Percentiles rank a stretch among this genome's conserved stretches.
Evolutionary conservation across 2,113 vertebrate species (phyloP).

Genomic region (Regulus satrapa): DNA sequence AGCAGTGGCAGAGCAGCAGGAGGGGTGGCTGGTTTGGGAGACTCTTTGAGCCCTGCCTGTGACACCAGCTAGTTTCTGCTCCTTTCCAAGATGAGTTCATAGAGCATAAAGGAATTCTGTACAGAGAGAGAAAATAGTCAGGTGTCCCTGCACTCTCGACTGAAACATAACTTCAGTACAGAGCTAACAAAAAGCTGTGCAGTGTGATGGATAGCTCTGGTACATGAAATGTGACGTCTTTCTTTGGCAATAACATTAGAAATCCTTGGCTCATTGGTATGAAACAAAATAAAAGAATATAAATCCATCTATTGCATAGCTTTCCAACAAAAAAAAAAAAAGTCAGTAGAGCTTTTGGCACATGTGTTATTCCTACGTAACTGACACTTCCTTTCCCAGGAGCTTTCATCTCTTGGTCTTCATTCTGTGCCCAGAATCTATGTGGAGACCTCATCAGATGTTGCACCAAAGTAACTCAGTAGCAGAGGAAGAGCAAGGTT

Average conservation of each 20-base stretch:
- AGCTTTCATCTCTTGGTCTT: not conserved
- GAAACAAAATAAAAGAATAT: not conserved
- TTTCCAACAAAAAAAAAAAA: not conserved
- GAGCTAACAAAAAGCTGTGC: not conserved
- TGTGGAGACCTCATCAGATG: not conserved
- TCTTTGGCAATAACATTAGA: not conserved
- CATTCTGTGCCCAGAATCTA: not conserved
- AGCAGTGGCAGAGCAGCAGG: not conserved
- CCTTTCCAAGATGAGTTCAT: not conserved
- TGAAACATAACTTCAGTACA: not conserved
- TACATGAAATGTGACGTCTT: not conserved
- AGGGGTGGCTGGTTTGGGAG: not conserved
- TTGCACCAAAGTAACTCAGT: not conserved
- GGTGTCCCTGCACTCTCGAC: accelerated
- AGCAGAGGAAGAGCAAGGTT: not conserved
- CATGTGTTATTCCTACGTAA: not conserved
- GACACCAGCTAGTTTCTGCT: not conserved
- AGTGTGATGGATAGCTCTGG: not conserved
- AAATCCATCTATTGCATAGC: not conserved
- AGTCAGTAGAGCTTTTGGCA: not conserved
- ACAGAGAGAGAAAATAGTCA: not conserved
- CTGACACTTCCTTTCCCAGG: not conserved
- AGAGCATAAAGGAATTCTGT: not conserved
- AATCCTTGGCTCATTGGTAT: not conserved
- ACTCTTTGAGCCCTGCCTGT: not conserved